Conservation (phyloP, 2,113 vertebrate species). For the Sander vitreus region DNA sequence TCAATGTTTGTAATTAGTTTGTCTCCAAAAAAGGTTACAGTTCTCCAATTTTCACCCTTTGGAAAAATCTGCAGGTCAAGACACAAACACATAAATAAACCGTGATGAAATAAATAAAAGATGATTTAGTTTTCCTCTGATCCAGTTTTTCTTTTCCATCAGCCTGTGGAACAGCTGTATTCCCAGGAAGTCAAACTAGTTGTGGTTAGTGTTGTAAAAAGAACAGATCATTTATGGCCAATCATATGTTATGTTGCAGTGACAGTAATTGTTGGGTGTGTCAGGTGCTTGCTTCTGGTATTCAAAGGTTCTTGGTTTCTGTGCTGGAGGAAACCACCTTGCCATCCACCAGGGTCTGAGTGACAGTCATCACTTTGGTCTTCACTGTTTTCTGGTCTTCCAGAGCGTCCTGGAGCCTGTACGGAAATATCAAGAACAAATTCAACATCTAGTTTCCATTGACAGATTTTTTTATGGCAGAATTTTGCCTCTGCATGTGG, state of each 20-base stretch:
- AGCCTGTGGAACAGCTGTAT: constrained; percentile 37
- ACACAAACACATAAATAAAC: constrained; percentile 68
- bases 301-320: constrained; percentile 86
- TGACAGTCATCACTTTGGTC: constrained; percentile 91
- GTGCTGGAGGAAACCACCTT: constrained; percentile 91
- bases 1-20: constrained; percentile 20
- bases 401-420: constrained; percentile 82
- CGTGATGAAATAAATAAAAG: constrained; percentile 80
- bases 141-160: constrained; percentile 54
- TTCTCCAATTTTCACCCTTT: constrained; percentile 34
- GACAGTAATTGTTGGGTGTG: not conserved
- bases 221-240: constrained; percentile 9
- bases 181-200: constrained; percentile 25
- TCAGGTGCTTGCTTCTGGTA: not conserved
- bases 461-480: not conserved
- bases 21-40: not conserved
- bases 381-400: constrained; percentile 73
- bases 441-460: not conserved
- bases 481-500: not conserved
- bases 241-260: constrained; percentile 37
- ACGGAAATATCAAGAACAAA: not conserved
- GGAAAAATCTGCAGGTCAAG: constrained; percentile 42
- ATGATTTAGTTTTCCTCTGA: constrained; percentile 61
- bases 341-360: constrained; percentile 90
- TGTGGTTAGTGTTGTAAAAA: constrained; percentile 43